Evolutionary conservation across 1,140 invertebrate species (phyloP).

Genomic region (Bombus picipes): DNA sequence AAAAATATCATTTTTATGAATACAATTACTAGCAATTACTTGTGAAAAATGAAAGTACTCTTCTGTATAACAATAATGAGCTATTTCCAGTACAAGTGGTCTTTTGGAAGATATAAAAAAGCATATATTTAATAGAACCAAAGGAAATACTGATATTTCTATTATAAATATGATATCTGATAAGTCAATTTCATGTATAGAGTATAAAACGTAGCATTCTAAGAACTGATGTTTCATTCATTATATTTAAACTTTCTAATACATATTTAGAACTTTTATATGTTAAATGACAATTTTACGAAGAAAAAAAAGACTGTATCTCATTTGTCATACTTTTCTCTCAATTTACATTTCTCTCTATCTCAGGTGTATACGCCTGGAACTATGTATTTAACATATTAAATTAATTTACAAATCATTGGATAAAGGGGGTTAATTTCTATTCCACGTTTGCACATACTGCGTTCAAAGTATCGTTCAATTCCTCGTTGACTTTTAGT

Average conservation of each 20-base stretch:
- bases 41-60: too few relatives aligned
- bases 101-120: too few relatives aligned
- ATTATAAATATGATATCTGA: not conserved
- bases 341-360: not conserved
- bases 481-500: constrained; percentile 14
- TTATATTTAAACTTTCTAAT: not conserved
- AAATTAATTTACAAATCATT: not conserved
- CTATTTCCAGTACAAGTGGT: too few relatives aligned
- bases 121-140: not conserved
- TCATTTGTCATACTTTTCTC: not conserved
- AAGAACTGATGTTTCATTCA: not conserved
- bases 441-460: not conserved
- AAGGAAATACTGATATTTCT: not conserved
- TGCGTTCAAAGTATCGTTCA: not conserved
- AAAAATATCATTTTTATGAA: too few relatives aligned
- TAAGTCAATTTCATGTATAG: not conserved
- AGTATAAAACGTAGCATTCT: not conserved
- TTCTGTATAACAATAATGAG: too few relatives aligned
- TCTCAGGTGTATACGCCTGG: not conserved
- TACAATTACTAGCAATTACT: too few relatives aligned
- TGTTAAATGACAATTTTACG: not conserved
- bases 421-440: not conserved
- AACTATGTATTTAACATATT: not conserved
- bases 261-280: not conserved
- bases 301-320: not conserved